Percentiles rank a stretch among this genome's conserved stretches.
These are phyloP conservation scores for Patella pellucida DNA, from an alignment of 2,888 invertebrate species.

Conservation along the genomic window DNA sequence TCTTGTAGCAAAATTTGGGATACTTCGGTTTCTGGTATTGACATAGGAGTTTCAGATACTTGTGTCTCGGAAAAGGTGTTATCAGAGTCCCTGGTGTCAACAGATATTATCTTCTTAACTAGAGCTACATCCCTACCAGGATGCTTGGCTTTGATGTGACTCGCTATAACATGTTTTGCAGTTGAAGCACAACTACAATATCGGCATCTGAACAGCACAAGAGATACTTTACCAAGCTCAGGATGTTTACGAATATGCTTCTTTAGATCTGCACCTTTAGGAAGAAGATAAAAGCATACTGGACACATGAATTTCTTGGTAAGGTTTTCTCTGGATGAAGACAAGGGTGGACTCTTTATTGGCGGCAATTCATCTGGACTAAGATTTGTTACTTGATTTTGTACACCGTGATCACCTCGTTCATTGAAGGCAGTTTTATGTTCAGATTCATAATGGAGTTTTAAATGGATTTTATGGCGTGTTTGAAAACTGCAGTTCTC, in stretches of 20 bases:
- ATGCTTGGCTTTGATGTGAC: constrained; percentile 43
- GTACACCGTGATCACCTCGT: not conserved
- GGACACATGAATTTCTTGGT: constrained; percentile 41
- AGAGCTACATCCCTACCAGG: constrained; percentile 41
- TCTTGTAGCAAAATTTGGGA: not conserved
- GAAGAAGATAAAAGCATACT: constrained; percentile 40
- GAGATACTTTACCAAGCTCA: constrained; percentile 40
- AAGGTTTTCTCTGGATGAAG: constrained; percentile 29
- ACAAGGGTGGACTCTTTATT: not conserved
- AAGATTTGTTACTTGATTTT: constrained; percentile 8
- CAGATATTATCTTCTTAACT: constrained; percentile 39
- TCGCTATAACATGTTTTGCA: constrained; percentile 38
- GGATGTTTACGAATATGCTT: constrained; percentile 40
- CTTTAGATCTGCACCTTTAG: constrained; percentile 40
- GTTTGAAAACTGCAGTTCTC: constrained; percentile 41
- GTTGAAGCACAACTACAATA: constrained; percentile 43
- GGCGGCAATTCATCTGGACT: not conserved
- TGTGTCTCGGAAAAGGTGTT: constrained; percentile 42
- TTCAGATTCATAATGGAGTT: constrained; percentile 36
- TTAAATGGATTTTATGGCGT: constrained; percentile 39
- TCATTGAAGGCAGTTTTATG: constrained; percentile 25
- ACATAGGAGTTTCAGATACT: constrained; percentile 32
- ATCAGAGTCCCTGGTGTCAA: constrained; percentile 38
- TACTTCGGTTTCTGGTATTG: constrained; percentile 1
- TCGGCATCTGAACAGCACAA: constrained; percentile 39